These are phyloP conservation scores for Clarias magur DNA, from an alignment of 2,113 vertebrate species.

Conservation along the genomic window DNA sequence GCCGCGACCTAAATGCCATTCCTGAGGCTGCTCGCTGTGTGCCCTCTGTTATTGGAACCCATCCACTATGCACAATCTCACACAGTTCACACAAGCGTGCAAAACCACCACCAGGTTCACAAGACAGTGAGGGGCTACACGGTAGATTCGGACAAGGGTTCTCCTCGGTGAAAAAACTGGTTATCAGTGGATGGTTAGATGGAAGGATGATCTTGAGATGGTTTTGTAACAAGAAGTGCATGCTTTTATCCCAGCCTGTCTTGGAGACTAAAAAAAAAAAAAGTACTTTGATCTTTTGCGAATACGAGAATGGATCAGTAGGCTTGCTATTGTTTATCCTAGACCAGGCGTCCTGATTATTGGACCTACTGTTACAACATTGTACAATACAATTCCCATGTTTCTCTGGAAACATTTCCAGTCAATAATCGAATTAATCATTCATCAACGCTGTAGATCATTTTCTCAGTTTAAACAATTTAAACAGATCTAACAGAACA, in stretches of 20 bases:
- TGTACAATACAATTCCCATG: neutral
- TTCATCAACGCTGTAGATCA: no score
- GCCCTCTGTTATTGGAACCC: conserved; percentile 45
- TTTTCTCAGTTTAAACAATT: no score
- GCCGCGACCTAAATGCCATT: conserved; percentile 54
- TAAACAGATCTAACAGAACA: no score
- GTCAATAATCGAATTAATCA: no score
- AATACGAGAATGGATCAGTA: neutral
- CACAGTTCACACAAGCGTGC: conserved; percentile 29
- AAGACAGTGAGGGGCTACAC: conserved; percentile 30
- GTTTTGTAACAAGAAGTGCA: neutral
- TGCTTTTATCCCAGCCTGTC: neutral
- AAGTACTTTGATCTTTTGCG: neutral
- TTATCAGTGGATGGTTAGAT: no score
- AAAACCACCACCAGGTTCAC: conserved; percentile 32
- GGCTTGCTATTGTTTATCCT: neutral
- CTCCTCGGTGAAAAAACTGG: neutral
- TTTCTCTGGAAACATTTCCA: no score
- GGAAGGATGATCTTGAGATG: neutral
- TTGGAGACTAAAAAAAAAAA: neutral
- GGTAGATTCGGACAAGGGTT: neutral
- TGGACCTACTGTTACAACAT: neutral
- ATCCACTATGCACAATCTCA: conserved; percentile 41
- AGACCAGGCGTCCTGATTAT: neutral
- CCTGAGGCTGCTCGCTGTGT: conserved; percentile 43